A percentile compares a stretch with the other conserved stretches of the same genome.
These are phyloP conservation scores for Fulica atra DNA, from an alignment of 2,113 vertebrate species.

Conservation along the genomic window DNA sequence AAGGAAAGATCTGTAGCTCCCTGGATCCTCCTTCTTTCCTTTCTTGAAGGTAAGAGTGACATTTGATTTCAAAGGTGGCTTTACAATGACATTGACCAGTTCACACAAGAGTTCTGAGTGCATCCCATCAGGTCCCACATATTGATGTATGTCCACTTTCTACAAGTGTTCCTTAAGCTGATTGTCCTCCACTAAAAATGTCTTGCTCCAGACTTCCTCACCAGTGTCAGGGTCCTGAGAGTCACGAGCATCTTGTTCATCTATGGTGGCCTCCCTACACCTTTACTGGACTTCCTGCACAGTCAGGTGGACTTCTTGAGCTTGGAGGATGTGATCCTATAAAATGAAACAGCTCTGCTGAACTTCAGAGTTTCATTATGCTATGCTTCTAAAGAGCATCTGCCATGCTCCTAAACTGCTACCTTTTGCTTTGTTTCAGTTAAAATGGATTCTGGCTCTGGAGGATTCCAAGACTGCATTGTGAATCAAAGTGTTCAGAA, in stretches of 20 bases:
- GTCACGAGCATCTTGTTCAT: background rate
- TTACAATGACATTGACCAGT: background rate
- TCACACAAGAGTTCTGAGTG: background rate
- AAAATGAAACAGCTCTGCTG: background rate
- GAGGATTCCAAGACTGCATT: background rate
- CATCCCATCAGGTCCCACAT: background rate
- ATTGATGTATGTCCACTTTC: background rate
- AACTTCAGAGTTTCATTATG: background rate
- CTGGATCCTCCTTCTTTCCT: background rate
- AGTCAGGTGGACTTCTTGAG: background rate
- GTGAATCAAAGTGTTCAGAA: background rate
- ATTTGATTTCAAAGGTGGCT: background rate
- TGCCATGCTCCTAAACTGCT: background rate
- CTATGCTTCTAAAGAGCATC: background rate
- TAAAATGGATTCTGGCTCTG: background rate
- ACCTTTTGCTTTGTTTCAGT: background rate
- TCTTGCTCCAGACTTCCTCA: background rate
- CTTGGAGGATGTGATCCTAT: background rate
- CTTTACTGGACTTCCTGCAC: background rate
- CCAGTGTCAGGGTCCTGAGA: background rate
- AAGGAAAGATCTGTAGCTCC: background rate
- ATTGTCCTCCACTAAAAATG: background rate
- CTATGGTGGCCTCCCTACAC: background rate
- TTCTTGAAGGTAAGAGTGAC: background rate
- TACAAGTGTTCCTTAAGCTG: background rate